Base-by-base conservation (phyloP, 2,888 invertebrate species). In the Leptothorax acervorum region DNA sequence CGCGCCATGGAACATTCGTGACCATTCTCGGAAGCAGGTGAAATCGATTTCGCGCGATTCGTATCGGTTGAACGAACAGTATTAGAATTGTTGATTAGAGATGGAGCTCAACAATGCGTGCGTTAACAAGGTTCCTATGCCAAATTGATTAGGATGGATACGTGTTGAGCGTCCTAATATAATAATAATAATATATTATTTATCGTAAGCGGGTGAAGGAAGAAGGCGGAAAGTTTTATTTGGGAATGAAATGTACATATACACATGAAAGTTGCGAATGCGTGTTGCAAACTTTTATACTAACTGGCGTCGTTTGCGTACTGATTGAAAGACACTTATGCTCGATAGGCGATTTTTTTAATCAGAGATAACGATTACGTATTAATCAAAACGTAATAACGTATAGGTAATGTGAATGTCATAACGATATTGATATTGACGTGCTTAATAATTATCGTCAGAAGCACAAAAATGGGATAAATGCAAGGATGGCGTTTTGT, bases 131-230 rank as follows among this genome's bases (percentile, higher is more conserved):
- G 90, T 90, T 90, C 90, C 90, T 90, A 90, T 89, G 91, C 90
- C 91, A 89, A 89, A 84, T 65, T 66, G 83, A 90, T 83, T 82
- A 74, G 79, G 62, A 55, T 51, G 55, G 62, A 53, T 48, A 45
- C 71, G 71, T 79, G 70, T 65, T 48, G 74, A 86, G 65, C 82
- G 65, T 85, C 78, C 79, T 90, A 79, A 82, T 78, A 85, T 89
- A 89, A 89, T 88, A 88, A 89, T 88, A 88, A 88, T 86, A 84
- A 84, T 84, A 83, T 90, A 83, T 85, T 90, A 90, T 89, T 89
- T 89, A 91, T 89, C 86, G 68, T 87, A 86, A 87, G 39, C 68
- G n/a, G 70, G 1, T 28, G n/a, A 57, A 45, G 65, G 84, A 74
- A 78, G 48, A n/a, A 71, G 79, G 76, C 18, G 51, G 84, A 85